A percentile compares a stretch with the other conserved stretches of the same genome.
Conservation (phyloP, 53 echinoderm and acorn worm genomes). For the Paracentrotus lividus region DNA sequence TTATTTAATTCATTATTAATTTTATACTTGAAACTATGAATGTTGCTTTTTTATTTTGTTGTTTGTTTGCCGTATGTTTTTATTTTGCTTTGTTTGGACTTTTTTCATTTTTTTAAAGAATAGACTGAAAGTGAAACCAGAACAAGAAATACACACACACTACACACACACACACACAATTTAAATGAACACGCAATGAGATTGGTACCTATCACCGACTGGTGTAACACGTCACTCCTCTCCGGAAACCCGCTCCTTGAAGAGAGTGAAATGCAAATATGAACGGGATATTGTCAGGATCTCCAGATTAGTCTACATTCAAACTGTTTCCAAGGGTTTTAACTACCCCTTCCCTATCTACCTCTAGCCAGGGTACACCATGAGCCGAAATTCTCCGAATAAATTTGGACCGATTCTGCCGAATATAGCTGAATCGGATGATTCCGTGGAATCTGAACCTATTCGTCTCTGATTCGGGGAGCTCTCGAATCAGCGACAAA, state of each 20-base stretch:
- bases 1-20: too few species aligned
- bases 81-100: neutral
- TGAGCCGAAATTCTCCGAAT: too few species aligned
- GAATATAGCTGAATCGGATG: too few species aligned
- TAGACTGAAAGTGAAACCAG: neutral
- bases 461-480: too few species aligned
- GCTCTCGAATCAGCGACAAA: too few species aligned
- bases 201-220: neutral
- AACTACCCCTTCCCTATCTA: neutral
- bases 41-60: too few species aligned
- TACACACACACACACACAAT: neutral
- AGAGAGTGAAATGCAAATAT: neutral
- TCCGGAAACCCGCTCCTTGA: neutral
- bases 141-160: neutral
- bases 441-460: too few species aligned
- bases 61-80: too few species aligned
- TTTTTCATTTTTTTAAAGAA: neutral
- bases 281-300: neutral
- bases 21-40: too few species aligned
- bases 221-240: neutral
- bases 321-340: neutral
- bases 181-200: neutral
- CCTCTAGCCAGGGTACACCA: too few species aligned
- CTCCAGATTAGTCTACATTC: neutral
- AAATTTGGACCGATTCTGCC: too few species aligned